A percentile compares a stretch with the other conserved stretches of the same genome.
These are phyloP conservation scores for Ichneumoninae sp. DNA, from an alignment of 2,888 invertebrate genomes.

Conservation along the genomic window DNA sequence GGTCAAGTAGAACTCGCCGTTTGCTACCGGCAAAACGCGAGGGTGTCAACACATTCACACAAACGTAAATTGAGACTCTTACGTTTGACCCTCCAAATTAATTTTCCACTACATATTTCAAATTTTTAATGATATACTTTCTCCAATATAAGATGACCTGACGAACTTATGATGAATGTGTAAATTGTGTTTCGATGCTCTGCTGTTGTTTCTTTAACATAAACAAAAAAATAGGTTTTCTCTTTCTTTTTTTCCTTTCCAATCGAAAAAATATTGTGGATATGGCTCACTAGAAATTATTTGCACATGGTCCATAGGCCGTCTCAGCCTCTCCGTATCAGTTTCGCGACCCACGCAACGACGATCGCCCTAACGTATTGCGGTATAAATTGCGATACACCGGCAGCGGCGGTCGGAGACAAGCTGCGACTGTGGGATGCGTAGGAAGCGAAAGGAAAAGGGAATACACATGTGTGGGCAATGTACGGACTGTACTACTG, in stretches of 20 bases:
- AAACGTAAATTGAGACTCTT: not conserved
- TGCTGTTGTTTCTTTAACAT: not conserved
- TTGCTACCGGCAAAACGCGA: conserved; percentile 72
- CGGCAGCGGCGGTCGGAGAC: conserved; percentile 53
- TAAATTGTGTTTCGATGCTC: not conserved
- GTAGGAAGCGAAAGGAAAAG: conserved; percentile 80
- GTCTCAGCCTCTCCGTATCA: not conserved
- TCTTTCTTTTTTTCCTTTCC: not conserved
- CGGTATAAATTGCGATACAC: conserved; percentile 74
- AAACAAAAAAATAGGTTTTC: not conserved
- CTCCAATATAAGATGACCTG: not conserved
- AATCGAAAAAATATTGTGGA: not conserved
- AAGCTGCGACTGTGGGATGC: conserved; percentile 70
- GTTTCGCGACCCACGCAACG: conserved; percentile 72
- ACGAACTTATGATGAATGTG: not conserved
- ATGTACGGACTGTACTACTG: not conserved
- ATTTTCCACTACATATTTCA: too few relatives aligned
- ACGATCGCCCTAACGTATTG: conserved; percentile 75
- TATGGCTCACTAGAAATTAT: not conserved
- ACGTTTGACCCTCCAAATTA: not conserved
- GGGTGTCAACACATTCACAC: conserved; percentile 15
- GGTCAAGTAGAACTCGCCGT: conserved; percentile 78
- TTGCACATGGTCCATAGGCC: conserved; percentile 9
- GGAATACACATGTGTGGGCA: conserved; percentile 62
- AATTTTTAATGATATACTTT: not conserved